A percentile compares a stretch with the other conserved stretches of the same genome.
These are phyloP conservation scores for Melieria crassipennis DNA, from an alignment of 2,888 invertebrate genomes.

Conservation along the genomic window DNA sequence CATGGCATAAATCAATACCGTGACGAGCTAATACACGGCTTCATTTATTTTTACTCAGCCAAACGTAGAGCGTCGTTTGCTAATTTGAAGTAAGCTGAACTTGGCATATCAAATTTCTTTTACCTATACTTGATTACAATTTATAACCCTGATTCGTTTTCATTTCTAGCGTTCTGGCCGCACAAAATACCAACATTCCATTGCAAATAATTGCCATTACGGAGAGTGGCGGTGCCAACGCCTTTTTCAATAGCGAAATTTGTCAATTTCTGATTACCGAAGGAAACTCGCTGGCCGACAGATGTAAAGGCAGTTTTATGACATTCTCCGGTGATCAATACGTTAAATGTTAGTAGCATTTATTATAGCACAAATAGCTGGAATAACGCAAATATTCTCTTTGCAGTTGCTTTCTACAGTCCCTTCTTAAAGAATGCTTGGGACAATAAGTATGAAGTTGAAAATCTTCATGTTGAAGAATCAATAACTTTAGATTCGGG, in stretches of 20 bases:
- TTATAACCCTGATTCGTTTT: slow-evolving; percentile 1
- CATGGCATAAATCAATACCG: slow-evolving; percentile 93
- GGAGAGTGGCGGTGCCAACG: slow-evolving; percentile 87
- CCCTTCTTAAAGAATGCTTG: slow-evolving; percentile 97
- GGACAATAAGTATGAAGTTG: slow-evolving; percentile 95
- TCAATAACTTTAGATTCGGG: slow-evolving; percentile 71
- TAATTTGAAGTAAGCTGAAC: slow-evolving; percentile 79
- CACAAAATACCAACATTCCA: slow-evolving; percentile 91
- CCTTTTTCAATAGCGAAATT: slow-evolving; percentile 89
- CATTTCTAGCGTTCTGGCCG: slow-evolving; percentile 81
- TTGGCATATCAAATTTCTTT: neutral
- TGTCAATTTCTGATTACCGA: slow-evolving; percentile 92
- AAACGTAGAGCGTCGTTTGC: slow-evolving; percentile 94
- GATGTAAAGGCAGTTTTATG: slow-evolving; percentile 90
- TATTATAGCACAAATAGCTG: neutral
- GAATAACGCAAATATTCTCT: slow-evolving; percentile 4
- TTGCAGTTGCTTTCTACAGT: slow-evolving; percentile 88
- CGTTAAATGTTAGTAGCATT: slow-evolving; percentile 77
- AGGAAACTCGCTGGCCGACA: slow-evolving; percentile 91
- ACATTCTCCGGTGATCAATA: slow-evolving; percentile 86
- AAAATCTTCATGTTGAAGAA: slow-evolving; percentile 90
- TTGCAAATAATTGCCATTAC: slow-evolving; percentile 95
- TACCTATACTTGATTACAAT: neutral
- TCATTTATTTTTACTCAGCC: slow-evolving; percentile 93
- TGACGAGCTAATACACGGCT: slow-evolving; percentile 93